A percentile compares a stretch with the other conserved stretches of the same genome.
phyloP scores from a whole-genome alignment of 2,888 invertebrate species.

The Matsumyia berberina region DNA sequence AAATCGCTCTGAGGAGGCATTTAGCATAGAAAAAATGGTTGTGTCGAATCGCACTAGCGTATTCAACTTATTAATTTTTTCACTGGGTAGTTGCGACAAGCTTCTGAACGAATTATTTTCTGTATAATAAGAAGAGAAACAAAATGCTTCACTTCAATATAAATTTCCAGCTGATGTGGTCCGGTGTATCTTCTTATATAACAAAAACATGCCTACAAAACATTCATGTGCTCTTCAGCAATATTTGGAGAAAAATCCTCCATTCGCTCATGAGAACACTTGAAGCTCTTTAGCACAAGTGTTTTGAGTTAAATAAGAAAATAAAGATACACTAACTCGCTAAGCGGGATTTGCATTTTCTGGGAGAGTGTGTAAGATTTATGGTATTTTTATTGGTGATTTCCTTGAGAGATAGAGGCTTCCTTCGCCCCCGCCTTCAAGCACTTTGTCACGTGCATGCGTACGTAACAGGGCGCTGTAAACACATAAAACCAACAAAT shows the following conservation, averaged over 20 bases:
- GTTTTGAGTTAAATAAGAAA: slow-evolving; percentile 10
- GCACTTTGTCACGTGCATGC: slow-evolving; percentile 43
- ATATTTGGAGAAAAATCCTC: background rate
- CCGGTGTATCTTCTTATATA: too few relatives aligned
- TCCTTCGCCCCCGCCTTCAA: slow-evolving; percentile 1
- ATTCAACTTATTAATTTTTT: too few relatives aligned
- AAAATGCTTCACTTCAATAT: too few relatives aligned
- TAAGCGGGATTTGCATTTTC: slow-evolving; percentile 15
- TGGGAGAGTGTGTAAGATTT: slow-evolving; percentile 30
- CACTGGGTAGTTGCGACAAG: too few relatives aligned
- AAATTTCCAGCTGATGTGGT: too few relatives aligned
- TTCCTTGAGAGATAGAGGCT: slow-evolving; percentile 43
- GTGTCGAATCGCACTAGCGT: too few relatives aligned
- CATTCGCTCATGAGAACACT: background rate
- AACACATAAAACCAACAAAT: slow-evolving; percentile 30
- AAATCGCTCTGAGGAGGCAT: too few relatives aligned
- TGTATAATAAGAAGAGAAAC: too few relatives aligned
- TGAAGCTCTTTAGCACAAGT: slow-evolving; percentile 1
- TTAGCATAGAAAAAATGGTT: too few relatives aligned
- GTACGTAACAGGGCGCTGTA: slow-evolving; percentile 27
- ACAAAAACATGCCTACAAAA: slow-evolving; percentile 18
- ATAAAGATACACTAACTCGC: slow-evolving; percentile 24
- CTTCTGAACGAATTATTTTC: too few relatives aligned
- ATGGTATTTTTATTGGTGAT: slow-evolving; percentile 55
- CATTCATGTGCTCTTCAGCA: slow-evolving; percentile 10